phyloP scores from a whole-genome alignment of 2,113 vertebrate genomes.

The Gyps fulvus region DNA sequence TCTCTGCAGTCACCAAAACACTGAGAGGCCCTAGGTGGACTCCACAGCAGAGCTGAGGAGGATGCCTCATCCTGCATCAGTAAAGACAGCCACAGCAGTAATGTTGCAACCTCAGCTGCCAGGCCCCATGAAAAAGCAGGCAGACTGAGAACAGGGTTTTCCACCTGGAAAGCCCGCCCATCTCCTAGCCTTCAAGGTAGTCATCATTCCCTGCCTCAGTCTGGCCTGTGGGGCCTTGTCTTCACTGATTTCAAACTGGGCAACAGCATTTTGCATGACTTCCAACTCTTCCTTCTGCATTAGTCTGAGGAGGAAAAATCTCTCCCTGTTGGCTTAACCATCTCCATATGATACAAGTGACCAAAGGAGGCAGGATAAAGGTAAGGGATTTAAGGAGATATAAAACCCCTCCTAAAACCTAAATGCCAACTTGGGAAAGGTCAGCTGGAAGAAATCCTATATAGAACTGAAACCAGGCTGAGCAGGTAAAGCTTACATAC shows the following conservation, averaged over 20 bases:
- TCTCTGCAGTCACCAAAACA: not conserved
- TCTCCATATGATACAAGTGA: not conserved
- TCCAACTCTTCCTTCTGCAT: not conserved
- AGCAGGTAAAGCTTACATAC: not conserved
- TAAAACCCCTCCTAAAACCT: not conserved
- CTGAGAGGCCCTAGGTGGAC: not conserved
- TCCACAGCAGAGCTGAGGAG: not conserved
- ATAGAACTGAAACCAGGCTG: not conserved
- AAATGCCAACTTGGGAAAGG: not conserved
- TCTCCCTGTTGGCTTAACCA: not conserved
- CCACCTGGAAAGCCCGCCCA: not conserved
- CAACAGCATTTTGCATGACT: not conserved
- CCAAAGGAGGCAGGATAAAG: not conserved
- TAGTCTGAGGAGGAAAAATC: not conserved
- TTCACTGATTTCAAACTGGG: not conserved
- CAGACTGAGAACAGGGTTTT: not conserved
- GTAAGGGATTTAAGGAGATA: not conserved
- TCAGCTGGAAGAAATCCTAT: not conserved
- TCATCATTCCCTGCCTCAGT: not conserved
- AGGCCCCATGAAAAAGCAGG: not conserved
- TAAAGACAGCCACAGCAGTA: fast-evolving
- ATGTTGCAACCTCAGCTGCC: not conserved
- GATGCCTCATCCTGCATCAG: not conserved
- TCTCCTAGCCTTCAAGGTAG: not conserved
- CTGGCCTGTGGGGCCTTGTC: not conserved